Evolutionary conservation across 2,888 invertebrate species (phyloP).

Genomic region (Proisotoma minuta): DNA sequence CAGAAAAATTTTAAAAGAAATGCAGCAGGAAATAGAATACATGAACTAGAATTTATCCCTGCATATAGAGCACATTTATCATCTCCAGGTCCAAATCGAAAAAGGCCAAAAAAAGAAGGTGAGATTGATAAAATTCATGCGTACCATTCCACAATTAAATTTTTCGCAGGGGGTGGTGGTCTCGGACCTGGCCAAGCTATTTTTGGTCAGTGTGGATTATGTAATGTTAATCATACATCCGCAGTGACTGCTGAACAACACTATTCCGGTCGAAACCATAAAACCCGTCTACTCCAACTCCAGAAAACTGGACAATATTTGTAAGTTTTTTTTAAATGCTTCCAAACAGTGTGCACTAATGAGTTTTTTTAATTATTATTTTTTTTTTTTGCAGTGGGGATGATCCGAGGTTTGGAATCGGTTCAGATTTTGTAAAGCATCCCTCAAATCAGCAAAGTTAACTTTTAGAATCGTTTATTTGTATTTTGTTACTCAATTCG

Average conservation of each 20-base stretch:
- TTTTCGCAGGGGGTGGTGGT: conserved; percentile 9
- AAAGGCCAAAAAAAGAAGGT: conserved; percentile 14
- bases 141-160: background rate
- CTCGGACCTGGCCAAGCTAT: conserved; percentile 12
- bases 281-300: background rate
- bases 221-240: conserved; percentile 29
- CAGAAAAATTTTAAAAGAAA: conserved; percentile 1
- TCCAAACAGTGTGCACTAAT: background rate
- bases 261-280: conserved; percentile 37
- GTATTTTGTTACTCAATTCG: no score
- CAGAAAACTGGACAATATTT: conserved; percentile 5
- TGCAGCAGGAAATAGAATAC: background rate
- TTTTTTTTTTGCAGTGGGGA: conserved; percentile 11
- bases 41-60: conserved; percentile 7
- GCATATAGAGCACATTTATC: conserved; percentile 7
- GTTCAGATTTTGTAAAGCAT: conserved; percentile 4
- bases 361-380: background rate
- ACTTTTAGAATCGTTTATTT: no score
- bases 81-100: background rate
- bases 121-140: background rate
- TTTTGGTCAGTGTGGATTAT: conserved; percentile 29
- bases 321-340: conserved; percentile 1
- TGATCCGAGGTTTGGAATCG: conserved; percentile 12
- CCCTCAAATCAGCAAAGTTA: no score
- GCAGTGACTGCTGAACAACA: conserved; percentile 35